These are phyloP conservation scores for Globia sparganii DNA, from an alignment of 2,888 invertebrate species.

Conservation along the genomic window DNA sequence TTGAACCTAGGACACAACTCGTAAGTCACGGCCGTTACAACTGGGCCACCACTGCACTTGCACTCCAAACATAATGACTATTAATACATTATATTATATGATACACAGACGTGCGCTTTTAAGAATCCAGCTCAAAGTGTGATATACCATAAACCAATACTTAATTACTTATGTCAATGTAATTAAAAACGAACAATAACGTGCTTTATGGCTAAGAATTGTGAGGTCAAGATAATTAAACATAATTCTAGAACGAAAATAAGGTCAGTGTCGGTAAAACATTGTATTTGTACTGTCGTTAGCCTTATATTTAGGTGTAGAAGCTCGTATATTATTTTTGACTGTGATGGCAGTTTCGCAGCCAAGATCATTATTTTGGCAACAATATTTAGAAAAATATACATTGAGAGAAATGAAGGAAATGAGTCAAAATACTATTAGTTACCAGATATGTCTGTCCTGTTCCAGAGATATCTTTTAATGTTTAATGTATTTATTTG, in stretches of 20 bases:
- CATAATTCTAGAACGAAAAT: slow-evolving; percentile 32
- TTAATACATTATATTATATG: neutral
- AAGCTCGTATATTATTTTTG: slow-evolving; percentile 52
- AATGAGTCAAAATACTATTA: slow-evolving; percentile 39
- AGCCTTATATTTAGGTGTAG: slow-evolving; percentile 26
- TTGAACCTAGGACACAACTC: too few relatives aligned
- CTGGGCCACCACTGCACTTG: too few relatives aligned
- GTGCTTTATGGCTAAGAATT: slow-evolving; percentile 20
- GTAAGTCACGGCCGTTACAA: too few relatives aligned
- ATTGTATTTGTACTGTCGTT: slow-evolving; percentile 41
- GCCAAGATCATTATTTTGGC: slow-evolving; percentile 62
- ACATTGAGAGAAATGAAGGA: slow-evolving; percentile 34
- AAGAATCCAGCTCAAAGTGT: neutral
- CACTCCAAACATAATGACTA: neutral
- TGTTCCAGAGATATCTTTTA: slow-evolving; percentile 14
- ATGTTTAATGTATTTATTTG: slow-evolving; percentile 1
- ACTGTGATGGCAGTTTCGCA: slow-evolving; percentile 50
- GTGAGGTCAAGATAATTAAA: slow-evolving; percentile 46
- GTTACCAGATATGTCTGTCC: slow-evolving; percentile 8
- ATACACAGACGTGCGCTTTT: neutral
- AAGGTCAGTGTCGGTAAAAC: slow-evolving; percentile 46
- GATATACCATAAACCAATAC: neutral
- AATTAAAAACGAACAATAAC: slow-evolving; percentile 41
- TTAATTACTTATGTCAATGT: slow-evolving; percentile 9
- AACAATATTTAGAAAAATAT: slow-evolving; percentile 44